phyloP scores from a whole-genome alignment of 2,888 invertebrate species.

The Ormyrus rosae region DNA sequence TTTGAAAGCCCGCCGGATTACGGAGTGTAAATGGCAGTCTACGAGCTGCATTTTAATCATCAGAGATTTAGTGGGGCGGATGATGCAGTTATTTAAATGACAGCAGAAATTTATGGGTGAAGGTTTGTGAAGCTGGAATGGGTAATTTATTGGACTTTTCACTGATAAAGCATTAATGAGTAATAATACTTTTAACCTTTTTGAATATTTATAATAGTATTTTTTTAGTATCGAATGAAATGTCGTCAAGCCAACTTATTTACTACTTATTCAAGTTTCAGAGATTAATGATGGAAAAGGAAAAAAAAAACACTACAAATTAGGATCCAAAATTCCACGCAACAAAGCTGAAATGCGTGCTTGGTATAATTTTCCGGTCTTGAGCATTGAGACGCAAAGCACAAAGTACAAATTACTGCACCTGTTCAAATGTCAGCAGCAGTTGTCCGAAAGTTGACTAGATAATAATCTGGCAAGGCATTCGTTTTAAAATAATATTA shows the following conservation, averaged over 20 bases:
- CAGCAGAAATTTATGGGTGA: too few species aligned
- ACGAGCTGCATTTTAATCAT: slow-evolving; percentile 22
- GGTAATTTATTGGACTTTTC: too few species aligned
- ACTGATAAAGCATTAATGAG: too few species aligned
- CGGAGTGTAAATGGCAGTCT: slow-evolving; percentile 18
- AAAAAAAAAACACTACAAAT: not conserved
- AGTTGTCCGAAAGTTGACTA: slow-evolving; percentile 1
- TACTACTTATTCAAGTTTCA: too few species aligned
- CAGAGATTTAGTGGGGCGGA: not conserved
- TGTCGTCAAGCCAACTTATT: too few species aligned
- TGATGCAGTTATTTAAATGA: too few species aligned
- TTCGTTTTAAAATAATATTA: slow-evolving; percentile 4
- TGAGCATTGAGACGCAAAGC: slow-evolving; percentile 22
- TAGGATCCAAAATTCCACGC: not conserved
- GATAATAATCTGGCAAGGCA: slow-evolving; percentile 14
- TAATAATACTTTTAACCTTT: too few species aligned
- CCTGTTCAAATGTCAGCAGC: slow-evolving; percentile 12
- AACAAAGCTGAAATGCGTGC: slow-evolving; percentile 11
- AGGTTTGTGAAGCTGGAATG: too few species aligned
- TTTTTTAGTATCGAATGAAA: too few species aligned
- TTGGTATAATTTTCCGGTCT: slow-evolving; percentile 18
- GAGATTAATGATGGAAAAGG: too few species aligned
- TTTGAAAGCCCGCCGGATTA: slow-evolving; percentile 32
- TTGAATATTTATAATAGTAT: too few species aligned
- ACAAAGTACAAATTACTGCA: slow-evolving; percentile 15